These are phyloP conservation scores for Antigone vipio DNA, from an alignment of 2,113 vertebrate genomes.

Conservation along the genomic window DNA sequence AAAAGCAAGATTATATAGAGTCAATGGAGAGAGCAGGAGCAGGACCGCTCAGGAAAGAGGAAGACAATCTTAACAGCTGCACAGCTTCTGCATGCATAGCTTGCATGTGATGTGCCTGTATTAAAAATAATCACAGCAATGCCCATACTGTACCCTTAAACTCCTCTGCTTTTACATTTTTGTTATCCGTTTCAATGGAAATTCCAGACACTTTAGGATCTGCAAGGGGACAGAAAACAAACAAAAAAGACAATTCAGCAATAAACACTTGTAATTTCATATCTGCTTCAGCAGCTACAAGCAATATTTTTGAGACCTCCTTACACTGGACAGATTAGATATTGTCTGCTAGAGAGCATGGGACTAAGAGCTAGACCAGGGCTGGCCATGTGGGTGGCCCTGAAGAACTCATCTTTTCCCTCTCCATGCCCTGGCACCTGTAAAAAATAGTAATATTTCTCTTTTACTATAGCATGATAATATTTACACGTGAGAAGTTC, in stretches of 20 bases:
- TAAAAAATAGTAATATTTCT: neutral
- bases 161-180: conserved; percentile 73
- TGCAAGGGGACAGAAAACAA: conserved; percentile 59
- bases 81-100: neutral
- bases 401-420: neutral
- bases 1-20: neutral
- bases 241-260: neutral
- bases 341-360: neutral
- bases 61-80: neutral
- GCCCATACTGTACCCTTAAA: conserved; percentile 74
- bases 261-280: neutral
- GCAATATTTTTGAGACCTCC: neutral
- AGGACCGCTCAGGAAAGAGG: neutral
- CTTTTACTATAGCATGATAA: neutral
- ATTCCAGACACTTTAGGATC: conserved; percentile 69
- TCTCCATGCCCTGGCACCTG: neutral
- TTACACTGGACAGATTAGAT: neutral
- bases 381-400: neutral
- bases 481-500: neutral
- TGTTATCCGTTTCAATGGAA: conserved; percentile 63
- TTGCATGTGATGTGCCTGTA: neutral
- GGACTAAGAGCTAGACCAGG: neutral
- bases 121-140: neutral
- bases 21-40: neutral
- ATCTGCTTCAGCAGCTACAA: neutral